phyloP scores from a whole-genome alignment of 2,113 vertebrate species.

The Phylloscopus trochilus region DNA sequence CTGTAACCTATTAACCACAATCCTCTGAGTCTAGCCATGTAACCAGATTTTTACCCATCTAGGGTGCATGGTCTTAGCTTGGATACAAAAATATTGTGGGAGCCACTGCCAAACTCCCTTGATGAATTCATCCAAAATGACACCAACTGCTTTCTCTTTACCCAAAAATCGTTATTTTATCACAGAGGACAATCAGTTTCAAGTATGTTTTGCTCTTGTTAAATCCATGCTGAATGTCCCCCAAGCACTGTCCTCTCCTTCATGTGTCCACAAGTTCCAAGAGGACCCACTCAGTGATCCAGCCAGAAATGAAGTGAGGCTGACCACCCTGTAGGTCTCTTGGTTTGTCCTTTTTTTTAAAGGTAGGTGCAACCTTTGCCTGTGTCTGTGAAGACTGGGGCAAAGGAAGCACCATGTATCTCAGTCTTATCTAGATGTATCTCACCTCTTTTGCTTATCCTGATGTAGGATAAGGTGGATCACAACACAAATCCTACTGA shows the following conservation, averaged over 20 bases:
- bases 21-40: neutral
- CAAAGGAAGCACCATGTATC: neutral
- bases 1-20: rapidly evolving
- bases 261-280: rapidly evolving
- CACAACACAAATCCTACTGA: neutral
- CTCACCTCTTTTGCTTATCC: neutral
- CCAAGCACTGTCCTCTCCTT: neutral
- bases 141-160: neutral
- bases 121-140: neutral
- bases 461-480: neutral
- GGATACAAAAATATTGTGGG: neutral
- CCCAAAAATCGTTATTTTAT: neutral
- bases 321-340: neutral
- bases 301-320: neutral
- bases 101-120: neutral
- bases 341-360: neutral
- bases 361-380: neutral
- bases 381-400: neutral
- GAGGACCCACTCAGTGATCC: neutral
- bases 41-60: neutral
- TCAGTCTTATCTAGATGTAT: neutral
- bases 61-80: neutral
- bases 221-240: neutral
- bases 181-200: neutral
- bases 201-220: neutral